phyloP scores from a whole-genome alignment of 2,113 vertebrate species.

The Dromiciops gliroides region DNA sequence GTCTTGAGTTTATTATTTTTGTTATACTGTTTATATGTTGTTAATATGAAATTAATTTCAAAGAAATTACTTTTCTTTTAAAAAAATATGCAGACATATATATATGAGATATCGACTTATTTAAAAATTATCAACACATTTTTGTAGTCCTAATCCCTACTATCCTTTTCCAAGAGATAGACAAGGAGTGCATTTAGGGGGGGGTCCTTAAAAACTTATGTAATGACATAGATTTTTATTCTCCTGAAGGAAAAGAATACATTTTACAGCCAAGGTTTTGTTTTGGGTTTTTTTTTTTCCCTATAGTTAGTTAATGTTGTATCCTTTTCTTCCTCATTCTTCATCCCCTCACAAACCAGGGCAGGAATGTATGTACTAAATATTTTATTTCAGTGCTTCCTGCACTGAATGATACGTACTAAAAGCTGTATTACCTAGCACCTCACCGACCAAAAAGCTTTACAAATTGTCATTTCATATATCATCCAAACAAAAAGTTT shows the following conservation, averaged over 20 bases:
- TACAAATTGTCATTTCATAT: slow-evolving; percentile 42
- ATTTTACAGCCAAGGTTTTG: neutral
- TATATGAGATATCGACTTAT: neutral
- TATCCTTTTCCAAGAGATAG: neutral
- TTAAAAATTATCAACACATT: neutral
- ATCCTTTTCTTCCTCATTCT: neutral
- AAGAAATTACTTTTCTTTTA: neutral
- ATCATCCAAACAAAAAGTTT: slow-evolving; percentile 28
- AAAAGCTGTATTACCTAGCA: slow-evolving; percentile 18
- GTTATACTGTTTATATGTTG: neutral
- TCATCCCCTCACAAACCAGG: slow-evolving; percentile 33
- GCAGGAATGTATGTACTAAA: neutral
- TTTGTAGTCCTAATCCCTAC: neutral
- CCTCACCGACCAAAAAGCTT: slow-evolving; percentile 20
- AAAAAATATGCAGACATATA: neutral
- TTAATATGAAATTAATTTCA: neutral
- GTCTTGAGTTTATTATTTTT: neutral
- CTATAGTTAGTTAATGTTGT: neutral
- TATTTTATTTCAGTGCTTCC: slow-evolving; percentile 18
- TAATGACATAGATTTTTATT: neutral
- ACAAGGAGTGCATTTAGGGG: neutral
- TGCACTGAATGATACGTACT: neutral
- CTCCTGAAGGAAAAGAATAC: neutral
- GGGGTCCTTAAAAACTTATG: neutral
- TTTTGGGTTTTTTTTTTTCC: no score